Percentiles rank a stretch among this genome's conserved stretches.
phyloP scores from a whole-genome alignment of 2,113 vertebrate genomes.

The Phoxinus phoxinus region DNA sequence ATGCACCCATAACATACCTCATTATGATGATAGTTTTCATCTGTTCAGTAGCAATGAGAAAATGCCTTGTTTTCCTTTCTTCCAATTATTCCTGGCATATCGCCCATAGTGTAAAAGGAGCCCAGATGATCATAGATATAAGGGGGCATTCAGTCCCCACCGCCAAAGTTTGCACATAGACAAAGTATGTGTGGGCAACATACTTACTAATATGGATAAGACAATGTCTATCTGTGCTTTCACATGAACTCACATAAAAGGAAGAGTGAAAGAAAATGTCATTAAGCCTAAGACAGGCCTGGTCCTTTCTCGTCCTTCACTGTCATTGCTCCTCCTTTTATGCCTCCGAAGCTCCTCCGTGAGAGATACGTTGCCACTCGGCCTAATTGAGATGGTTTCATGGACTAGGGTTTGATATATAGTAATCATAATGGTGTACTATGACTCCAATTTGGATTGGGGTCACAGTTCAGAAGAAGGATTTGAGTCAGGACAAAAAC shows the following conservation, averaged over 20 bases:
- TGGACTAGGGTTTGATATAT: not conserved
- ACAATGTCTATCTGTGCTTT: not conserved
- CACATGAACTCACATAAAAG: not conserved
- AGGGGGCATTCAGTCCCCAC: not conserved
- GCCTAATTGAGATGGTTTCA: not conserved
- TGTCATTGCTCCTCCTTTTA: conserved; percentile 40
- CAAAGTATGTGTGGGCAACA: not conserved
- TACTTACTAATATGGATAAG: not conserved
- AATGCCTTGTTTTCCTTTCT: conserved; percentile 35
- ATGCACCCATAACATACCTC: conserved; percentile 36
- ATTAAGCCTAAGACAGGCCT: conserved; percentile 34
- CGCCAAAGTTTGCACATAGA: not conserved
- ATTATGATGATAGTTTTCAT: conserved; percentile 62
- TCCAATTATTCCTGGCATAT: not conserved
- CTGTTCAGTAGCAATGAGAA: conserved; percentile 50
- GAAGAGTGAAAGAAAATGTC: not conserved
- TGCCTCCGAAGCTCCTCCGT: no score
- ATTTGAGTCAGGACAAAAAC: not conserved
- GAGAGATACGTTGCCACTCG: no score
- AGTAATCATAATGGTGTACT: not conserved
- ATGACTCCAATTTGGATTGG: not conserved
- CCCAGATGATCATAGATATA: conserved; percentile 24
- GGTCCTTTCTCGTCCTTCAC: conserved; percentile 26
- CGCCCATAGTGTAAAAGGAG: not conserved
- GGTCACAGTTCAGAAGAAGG: not conserved